Evolutionary conservation across 1,140 invertebrate genomes (phyloP).

Genomic region (Chironomus striatipennis): DNA sequence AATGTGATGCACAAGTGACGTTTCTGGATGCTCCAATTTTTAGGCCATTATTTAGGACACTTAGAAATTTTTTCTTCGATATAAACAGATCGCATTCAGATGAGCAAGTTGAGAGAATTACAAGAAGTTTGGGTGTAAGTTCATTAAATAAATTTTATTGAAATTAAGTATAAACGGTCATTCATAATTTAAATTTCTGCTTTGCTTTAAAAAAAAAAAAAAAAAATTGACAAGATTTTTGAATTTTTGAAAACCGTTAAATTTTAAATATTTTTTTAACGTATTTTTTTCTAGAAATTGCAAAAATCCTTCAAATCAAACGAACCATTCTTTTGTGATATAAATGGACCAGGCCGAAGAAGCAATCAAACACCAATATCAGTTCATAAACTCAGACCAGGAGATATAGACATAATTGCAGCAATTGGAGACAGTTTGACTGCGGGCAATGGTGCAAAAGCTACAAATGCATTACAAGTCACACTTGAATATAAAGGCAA

Average conservation of each 20-base stretch:
- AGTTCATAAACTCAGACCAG: slow-evolving; percentile 51
- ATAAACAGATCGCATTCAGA: neutral
- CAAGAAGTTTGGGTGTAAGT: neutral
- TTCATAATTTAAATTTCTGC: no score
- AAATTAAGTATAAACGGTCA: no score
- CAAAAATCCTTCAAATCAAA: slow-evolving; percentile 32
- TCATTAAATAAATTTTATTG: no score
- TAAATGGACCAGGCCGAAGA: slow-evolving; percentile 34
- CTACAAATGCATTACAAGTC: slow-evolving; percentile 41
- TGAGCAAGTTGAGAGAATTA: neutral
- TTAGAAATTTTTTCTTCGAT: neutral
- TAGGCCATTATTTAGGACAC: neutral
- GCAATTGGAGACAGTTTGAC: slow-evolving; percentile 63
- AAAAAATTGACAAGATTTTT: slow-evolving; percentile 29
- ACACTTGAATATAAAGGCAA: slow-evolving; percentile 39
- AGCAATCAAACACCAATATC: slow-evolving; percentile 40
- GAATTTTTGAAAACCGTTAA: slow-evolving; percentile 37
- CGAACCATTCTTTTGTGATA: slow-evolving; percentile 34
- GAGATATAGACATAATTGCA: slow-evolving; percentile 58
- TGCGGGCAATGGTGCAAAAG: slow-evolving; percentile 51
- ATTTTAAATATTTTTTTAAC: slow-evolving; percentile 52
- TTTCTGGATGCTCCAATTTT: neutral
- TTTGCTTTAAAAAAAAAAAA: no score
- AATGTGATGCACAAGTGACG: neutral
- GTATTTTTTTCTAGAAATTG: slow-evolving; percentile 31